phyloP scores from a whole-genome alignment of 2,888 invertebrate species.

The Pandemis heparana region DNA sequence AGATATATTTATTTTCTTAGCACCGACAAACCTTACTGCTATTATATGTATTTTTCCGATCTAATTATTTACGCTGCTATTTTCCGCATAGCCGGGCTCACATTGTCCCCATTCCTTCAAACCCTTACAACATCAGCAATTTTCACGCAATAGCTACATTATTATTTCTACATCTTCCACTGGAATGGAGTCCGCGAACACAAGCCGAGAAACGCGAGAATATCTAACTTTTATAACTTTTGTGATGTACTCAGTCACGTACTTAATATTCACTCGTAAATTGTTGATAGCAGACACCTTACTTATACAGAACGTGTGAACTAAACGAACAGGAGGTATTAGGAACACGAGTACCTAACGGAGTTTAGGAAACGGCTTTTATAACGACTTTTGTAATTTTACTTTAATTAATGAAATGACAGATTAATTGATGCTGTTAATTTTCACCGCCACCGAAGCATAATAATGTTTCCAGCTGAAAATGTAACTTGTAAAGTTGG shows the following conservation, averaged over 20 bases:
- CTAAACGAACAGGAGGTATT: constrained; percentile 16
- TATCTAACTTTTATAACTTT: constrained; percentile 45
- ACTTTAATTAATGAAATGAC: neutral
- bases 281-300: constrained; percentile 45
- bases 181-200: constrained; percentile 5
- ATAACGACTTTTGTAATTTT: neutral
- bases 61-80: neutral
- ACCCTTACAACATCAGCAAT: constrained; percentile 5
- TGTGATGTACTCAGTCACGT: constrained; percentile 49
- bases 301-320: constrained; percentile 14
- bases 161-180: constrained; percentile 19
- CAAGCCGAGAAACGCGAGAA: constrained; percentile 23
- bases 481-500: constrained; percentile 3
- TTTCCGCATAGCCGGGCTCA: neutral
- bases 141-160: neutral
- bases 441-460: too few species aligned
- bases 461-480: neutral
- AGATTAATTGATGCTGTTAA: neutral
- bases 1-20: too few species aligned
- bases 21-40: too few species aligned
- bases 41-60: neutral
- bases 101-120: constrained; percentile 5
- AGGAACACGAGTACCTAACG: neutral
- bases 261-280: constrained; percentile 50
- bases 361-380: neutral